phyloP scores from a whole-genome alignment of 2,888 invertebrate species.

The Napeogenes sylphis region DNA sequence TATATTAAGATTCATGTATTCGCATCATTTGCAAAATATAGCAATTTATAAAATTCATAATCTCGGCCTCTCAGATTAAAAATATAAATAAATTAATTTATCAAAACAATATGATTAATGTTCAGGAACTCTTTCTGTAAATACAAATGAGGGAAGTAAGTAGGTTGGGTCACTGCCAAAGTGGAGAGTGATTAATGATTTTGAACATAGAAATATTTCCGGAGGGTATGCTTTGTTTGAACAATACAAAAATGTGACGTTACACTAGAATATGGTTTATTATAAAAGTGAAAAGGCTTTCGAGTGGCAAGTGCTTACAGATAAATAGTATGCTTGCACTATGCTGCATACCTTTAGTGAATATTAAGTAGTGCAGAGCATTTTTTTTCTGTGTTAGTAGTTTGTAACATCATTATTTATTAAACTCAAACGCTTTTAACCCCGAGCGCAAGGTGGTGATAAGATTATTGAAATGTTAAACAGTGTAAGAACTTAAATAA shows the following conservation, averaged over 20 bases:
- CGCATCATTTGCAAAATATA: conserved; percentile 1
- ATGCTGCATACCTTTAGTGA: no score
- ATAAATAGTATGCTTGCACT: no score
- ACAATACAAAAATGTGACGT: not conserved
- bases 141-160: conserved; percentile 73
- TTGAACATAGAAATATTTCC: conserved; percentile 59
- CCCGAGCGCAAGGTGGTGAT: no score
- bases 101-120: conserved; percentile 72
- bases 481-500: no score
- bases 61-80: conserved; percentile 43
- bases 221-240: conserved; percentile 36
- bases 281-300: no score
- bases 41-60: conserved; percentile 17
- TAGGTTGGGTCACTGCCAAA: conserved; percentile 74
- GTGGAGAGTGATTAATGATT: conserved; percentile 74
- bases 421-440: no score
- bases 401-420: no score
- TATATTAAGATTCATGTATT: not conserved
- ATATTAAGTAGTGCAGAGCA: no score
- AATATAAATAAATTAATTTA: conserved; percentile 68
- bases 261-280: no score
- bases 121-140: conserved; percentile 70
- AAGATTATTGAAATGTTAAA: no score
- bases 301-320: no score
- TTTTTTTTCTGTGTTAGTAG: no score